A percentile compares a stretch with the other conserved stretches of the same genome.
phyloP scores from a whole-genome alignment of 2,797 vertebrate species.

The Cottoperca gobio region DNA sequence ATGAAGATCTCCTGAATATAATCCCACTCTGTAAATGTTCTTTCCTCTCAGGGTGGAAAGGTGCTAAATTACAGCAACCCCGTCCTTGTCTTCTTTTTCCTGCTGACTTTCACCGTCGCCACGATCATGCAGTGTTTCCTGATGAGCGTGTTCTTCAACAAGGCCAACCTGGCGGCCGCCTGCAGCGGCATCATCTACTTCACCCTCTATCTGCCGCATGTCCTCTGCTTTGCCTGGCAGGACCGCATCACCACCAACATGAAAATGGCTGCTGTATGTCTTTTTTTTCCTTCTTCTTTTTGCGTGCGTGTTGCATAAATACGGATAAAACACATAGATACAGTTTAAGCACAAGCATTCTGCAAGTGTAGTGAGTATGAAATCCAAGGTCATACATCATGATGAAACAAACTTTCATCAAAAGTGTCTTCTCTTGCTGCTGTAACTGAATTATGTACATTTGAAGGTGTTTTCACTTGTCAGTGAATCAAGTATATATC shows the following conservation, averaged over 20 bases:
- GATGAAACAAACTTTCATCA: not conserved
- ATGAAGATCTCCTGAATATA: not conserved
- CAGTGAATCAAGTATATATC: not conserved
- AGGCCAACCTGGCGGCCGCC: constrained; percentile 97
- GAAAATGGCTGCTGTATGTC: constrained; percentile 88
- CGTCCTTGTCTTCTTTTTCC: constrained; percentile 92
- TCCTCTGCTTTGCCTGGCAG: constrained; percentile 96
- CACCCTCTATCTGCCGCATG: constrained; percentile 95
- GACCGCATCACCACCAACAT: constrained; percentile 89
- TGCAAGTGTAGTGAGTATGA: not conserved
- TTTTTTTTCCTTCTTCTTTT: too few species aligned
- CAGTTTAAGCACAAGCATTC: not conserved
- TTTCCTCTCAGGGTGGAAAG: constrained; percentile 84
- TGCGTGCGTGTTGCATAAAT: not conserved
- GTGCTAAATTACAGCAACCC: constrained; percentile 94
- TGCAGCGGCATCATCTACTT: constrained; percentile 97
- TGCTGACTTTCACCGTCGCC: constrained; percentile 90
- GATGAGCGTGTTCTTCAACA: constrained; percentile 97
- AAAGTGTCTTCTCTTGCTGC: not conserved
- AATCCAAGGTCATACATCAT: not conserved
- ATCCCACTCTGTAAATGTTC: not conserved
- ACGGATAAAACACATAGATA: not conserved
- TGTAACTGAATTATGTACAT: too few species aligned
- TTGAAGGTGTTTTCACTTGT: not conserved
- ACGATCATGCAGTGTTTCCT: constrained; percentile 97